These are phyloP conservation scores for Serripes groenlandicus DNA, from an alignment of 2,888 invertebrate genomes.

Conservation along the genomic window DNA sequence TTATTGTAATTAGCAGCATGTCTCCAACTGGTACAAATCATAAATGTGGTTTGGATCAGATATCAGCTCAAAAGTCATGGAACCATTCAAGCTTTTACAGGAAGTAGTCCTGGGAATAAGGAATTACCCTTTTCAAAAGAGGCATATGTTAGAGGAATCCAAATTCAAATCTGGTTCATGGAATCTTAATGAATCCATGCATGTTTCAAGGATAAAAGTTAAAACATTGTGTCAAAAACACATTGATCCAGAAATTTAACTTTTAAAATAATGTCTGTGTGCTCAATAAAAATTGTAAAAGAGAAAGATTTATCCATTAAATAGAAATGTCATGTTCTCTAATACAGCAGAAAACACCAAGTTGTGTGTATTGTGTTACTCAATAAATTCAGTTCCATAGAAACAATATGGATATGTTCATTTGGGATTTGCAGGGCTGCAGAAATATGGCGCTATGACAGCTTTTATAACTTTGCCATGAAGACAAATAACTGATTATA, in stretches of 20 bases:
- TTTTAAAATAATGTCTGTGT: no score
- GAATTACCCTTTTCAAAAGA: background rate
- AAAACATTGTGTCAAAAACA: no score
- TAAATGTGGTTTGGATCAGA: slow-evolving; percentile 5
- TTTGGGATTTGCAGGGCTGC: slow-evolving; percentile 4
- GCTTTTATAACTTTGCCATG: slow-evolving; percentile 18
- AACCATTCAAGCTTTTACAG: slow-evolving; percentile 47
- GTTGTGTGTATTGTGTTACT: background rate
- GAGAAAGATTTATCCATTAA: no score
- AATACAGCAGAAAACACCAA: no score
- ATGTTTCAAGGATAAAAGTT: no score
- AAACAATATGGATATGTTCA: slow-evolving; percentile 3
- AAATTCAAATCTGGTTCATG: no score
- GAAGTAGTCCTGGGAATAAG: slow-evolving; percentile 51
- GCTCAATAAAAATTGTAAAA: no score
- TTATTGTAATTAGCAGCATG: slow-evolving; percentile 36
- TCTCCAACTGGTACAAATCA: slow-evolving; percentile 23
- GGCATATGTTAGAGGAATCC: no score
- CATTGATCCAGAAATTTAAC: no score
- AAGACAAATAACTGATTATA: slow-evolving; percentile 30
- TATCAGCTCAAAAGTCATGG: slow-evolving; percentile 22
- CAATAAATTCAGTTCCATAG: background rate
- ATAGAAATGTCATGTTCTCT: no score
- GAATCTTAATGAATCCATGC: no score
- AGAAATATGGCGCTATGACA: slow-evolving; percentile 22